Evolutionary conservation across 2,113 vertebrate species (phyloP).

Genomic region (Panurus biarmicus): DNA sequence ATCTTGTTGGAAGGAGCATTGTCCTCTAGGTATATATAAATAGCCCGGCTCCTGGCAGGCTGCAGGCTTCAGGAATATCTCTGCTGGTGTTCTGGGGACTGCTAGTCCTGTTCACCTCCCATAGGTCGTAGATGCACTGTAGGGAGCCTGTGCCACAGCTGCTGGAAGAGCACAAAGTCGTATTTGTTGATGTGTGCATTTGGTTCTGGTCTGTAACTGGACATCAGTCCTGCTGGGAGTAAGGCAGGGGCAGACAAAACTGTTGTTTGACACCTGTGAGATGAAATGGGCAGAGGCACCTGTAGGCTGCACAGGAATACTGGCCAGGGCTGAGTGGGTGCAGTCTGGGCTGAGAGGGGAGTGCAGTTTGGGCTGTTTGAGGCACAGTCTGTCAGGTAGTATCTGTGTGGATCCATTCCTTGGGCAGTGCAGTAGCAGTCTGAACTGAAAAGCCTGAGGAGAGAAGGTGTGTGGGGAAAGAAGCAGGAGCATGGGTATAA

Average conservation of each 20-base stretch:
- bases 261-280: neutral
- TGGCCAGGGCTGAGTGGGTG: neutral
- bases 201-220: neutral
- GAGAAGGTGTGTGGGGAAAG: neutral
- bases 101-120: neutral
- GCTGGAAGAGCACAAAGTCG: neutral
- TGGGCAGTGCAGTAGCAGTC: neutral
- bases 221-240: neutral
- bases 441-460: neutral
- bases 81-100: neutral
- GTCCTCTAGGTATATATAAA: conserved; percentile 43
- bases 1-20: neutral
- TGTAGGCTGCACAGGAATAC: neutral
- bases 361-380: neutral
- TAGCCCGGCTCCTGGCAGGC: conserved; percentile 4
- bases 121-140: neutral
- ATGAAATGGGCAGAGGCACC: neutral
- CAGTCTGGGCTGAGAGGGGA: neutral
- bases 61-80: neutral
- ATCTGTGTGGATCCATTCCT: neutral
- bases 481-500: neutral
- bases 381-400: neutral
- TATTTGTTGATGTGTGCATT: conserved; percentile 7
- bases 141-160: neutral
- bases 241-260: neutral